Evolutionary conservation across 2,888 invertebrate species (phyloP).

Genomic region (Anthrax anthrax): DNA sequence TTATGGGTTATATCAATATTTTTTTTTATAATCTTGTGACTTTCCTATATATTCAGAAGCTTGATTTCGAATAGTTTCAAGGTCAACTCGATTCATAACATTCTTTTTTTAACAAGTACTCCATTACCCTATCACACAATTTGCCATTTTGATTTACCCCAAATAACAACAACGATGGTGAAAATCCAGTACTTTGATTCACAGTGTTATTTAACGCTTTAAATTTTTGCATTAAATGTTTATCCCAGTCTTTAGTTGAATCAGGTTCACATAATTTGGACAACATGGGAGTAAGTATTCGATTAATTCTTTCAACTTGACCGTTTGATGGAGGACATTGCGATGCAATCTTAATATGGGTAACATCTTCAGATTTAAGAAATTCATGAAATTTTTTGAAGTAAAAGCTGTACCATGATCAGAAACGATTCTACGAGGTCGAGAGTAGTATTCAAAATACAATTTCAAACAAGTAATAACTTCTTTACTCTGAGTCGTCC

Average conservation of each 20-base stretch:
- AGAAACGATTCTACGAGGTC: constrained; percentile 4
- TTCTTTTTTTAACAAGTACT: constrained; percentile 9
- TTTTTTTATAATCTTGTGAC: constrained; percentile 9
- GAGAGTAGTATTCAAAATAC: constrained; percentile 3
- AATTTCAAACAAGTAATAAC: constrained; percentile 3
- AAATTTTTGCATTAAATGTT: constrained; percentile 12
- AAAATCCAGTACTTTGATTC: constrained; percentile 16
- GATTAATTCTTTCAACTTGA: constrained; percentile 6
- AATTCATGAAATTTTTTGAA: constrained; percentile 4
- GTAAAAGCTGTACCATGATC: constrained; percentile 8
- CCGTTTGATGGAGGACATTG: constrained; percentile 7
- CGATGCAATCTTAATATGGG: constrained; percentile 8
- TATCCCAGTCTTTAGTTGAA: constrained; percentile 4
- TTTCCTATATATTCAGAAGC: constrained; percentile 12
- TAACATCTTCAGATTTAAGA: constrained; percentile 1
- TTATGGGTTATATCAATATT: constrained; percentile 1
- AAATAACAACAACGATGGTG: constrained; percentile 17
- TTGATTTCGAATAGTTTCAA: constrained; percentile 8
- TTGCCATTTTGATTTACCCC: constrained; percentile 17
- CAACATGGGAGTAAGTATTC: constrained; percentile 1
- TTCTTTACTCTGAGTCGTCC: constrained; percentile 4
- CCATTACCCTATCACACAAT: constrained; percentile 11
- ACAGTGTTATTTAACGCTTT: constrained; percentile 17
- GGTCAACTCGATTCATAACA: background rate
- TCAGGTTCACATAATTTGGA: constrained; percentile 5